phyloP scores from a whole-genome alignment of 2,888 invertebrate genomes.

The Allygus modestus region DNA sequence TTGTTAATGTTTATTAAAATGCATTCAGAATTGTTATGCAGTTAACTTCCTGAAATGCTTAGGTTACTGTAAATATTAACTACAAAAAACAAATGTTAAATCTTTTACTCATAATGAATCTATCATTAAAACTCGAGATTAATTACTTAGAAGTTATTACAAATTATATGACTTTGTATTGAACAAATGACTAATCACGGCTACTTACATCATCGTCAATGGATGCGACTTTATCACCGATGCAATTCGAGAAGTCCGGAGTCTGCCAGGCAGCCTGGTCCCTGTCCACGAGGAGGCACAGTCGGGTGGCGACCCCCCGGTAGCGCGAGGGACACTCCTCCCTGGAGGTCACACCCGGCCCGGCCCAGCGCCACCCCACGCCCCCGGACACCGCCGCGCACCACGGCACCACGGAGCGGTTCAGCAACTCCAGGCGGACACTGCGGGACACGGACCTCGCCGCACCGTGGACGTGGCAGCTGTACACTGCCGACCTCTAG shows the following conservation, averaged over 20 bases:
- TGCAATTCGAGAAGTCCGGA: slow-evolving; percentile 87
- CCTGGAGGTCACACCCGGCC: slow-evolving; percentile 83
- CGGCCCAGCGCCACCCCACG: slow-evolving; percentile 82
- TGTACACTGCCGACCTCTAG: slow-evolving; percentile 87
- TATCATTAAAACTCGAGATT: no score
- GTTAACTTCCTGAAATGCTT: no score
- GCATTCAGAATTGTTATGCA: no score
- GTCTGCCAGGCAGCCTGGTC: slow-evolving; percentile 85
- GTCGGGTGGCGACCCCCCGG: slow-evolving; percentile 75
- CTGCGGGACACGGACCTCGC: slow-evolving; percentile 73
- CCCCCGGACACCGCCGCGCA: slow-evolving; percentile 75
- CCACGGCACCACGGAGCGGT: slow-evolving; percentile 78
- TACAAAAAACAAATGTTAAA: no score
- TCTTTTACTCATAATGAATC: no score
- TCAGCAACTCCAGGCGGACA: slow-evolving; percentile 82
- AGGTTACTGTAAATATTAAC: no score
- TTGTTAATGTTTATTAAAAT: no score
- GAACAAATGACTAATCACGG: no score
- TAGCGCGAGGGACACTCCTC: slow-evolving; percentile 67
- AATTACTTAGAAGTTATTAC: no score
- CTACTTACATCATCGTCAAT: slow-evolving; percentile 78
- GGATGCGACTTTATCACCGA: slow-evolving; percentile 77
- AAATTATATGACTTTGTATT: no score
- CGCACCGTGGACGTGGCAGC: slow-evolving; percentile 80
- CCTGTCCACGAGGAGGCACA: slow-evolving; percentile 80